Base-by-base conservation (phyloP, 2,888 invertebrate genomes). In the Parnassius smintheus region DNA sequence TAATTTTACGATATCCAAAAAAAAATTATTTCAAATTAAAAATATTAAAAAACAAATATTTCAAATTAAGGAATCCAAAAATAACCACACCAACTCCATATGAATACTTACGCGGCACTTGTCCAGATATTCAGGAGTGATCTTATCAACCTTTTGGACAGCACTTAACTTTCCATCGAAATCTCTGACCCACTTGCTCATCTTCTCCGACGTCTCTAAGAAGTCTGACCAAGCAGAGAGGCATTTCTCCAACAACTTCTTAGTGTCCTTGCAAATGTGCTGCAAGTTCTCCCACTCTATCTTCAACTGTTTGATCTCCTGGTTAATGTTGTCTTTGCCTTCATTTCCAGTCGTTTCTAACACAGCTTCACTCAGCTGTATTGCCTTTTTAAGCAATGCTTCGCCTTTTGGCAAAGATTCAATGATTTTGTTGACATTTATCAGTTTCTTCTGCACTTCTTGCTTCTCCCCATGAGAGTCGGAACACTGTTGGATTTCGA, bases 391-490 rank as follows among this genome's bases (percentile, higher is more conserved):
- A 0, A 98, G 93, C 48, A 97, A 79, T 1, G 93, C 92, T 76
- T 96, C 96, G 2, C 91, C 96, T 82, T 95, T 94, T 0, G 95
- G 93, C 66, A 97, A 86, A 0, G 94, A 93, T 22, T 92, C 89
- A 10, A 94, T 93, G 56, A 97, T 94, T 70, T 95, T 94, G 59
- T 93, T 93, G 41, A 97, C 93, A 74, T 94, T 96, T 56, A 94
- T 94, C 44, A 96, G 93, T 78, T 97, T 96, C 71, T 95, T 94
- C 62, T 95, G 92, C 0, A 96, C 95, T 60, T 94, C 93, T 57
- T 95, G 94, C 71, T 96, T 95, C 77, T 98, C 98, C 2, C 98
- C 98, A 77, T 97, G 97, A 0, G 96, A 95, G 80, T 98, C 97
- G 2, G 96, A 95, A 70, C 96, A 95, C 72, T 96, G 95, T 76